Base-by-base conservation (phyloP, 2,888 invertebrate species). In the Slavum lentiscoides region DNA sequence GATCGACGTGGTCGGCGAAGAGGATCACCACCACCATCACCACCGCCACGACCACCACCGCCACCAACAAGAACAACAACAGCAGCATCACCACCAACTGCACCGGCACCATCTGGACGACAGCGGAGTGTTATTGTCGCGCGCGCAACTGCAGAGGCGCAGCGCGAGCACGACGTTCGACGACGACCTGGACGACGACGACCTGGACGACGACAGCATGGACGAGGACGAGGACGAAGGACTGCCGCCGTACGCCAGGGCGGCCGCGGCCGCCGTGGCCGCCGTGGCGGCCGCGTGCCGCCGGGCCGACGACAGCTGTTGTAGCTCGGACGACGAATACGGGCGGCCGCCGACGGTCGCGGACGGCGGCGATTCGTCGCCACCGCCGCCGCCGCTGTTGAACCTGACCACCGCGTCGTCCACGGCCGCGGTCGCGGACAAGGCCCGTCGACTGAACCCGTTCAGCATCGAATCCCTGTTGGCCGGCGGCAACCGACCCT, bases 381-480 rank as follows among this genome's bases (percentile, higher is more conserved):
- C 77, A 13, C 77, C 77, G 6, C 74, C 74, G 13, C 74, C 74
- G 0, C 66, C 74, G 19, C 72, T 77, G 70, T 30, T 80, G 73
- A 81, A 81, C 62, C 81, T 82, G 69, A 82, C 82, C 58, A 83
- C 30, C 30, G 30, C 83, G 80, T 82, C 83, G 83, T 84, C 82
- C 66, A 84, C 85, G 43, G 84, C 85, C 74, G 84, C 85, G 37
- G 84, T 85, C 75, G 85, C 86, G 85, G 86, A 88, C 87, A 87
- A 90, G 90, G 86, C 91, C 89, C 88, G 91, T 89, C 87, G 91
- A 84, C 89, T 90, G 84, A 94, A 94, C 88, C 94, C 95, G 74
- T 95, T 95, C 89, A 94, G 94, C 88, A 95, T 95, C 90, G 95
- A 95, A 86, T 94, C 94, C 82, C 88, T 95, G 84, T 89, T 95